Evolutionary conservation across 2,113 vertebrate genomes (phyloP).

Genomic region (Ginglymostoma cirratum): DNA sequence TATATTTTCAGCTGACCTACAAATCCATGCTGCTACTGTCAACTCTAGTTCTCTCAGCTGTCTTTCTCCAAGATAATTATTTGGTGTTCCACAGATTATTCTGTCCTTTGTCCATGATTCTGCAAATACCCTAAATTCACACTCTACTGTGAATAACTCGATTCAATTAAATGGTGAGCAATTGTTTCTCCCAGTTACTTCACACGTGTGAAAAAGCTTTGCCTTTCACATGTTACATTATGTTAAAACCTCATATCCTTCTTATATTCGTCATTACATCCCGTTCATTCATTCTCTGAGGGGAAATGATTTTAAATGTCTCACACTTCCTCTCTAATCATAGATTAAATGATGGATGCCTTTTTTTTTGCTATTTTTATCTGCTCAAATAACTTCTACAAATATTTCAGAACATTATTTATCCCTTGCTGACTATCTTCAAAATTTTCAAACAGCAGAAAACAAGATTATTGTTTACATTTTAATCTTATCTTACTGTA

Average conservation of each 20-base stretch:
- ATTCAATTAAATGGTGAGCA: neutral
- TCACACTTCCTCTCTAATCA: neutral
- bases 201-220: constrained; percentile 13
- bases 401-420: neutral
- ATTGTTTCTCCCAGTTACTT: neutral
- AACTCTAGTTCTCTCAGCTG: neutral
- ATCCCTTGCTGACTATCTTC: neutral
- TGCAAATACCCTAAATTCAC: constrained; percentile 10
- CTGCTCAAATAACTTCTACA: neutral
- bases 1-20: constrained; percentile 19
- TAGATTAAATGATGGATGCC: neutral
- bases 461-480: neutral
- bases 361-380: neutral
- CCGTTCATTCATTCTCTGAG: neutral
- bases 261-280: neutral
- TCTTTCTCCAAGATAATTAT: constrained; percentile 11
- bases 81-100: constrained; percentile 15
- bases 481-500: neutral
- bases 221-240: constrained; percentile 7
- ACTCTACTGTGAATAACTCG: neutral
- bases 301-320: neutral
- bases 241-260: neutral
- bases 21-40: neutral
- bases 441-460: neutral
- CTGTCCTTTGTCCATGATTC: neutral